Evolutionary conservation across 2,888 invertebrate species (phyloP).

Genomic region (Netelia fuscicornis): DNA sequence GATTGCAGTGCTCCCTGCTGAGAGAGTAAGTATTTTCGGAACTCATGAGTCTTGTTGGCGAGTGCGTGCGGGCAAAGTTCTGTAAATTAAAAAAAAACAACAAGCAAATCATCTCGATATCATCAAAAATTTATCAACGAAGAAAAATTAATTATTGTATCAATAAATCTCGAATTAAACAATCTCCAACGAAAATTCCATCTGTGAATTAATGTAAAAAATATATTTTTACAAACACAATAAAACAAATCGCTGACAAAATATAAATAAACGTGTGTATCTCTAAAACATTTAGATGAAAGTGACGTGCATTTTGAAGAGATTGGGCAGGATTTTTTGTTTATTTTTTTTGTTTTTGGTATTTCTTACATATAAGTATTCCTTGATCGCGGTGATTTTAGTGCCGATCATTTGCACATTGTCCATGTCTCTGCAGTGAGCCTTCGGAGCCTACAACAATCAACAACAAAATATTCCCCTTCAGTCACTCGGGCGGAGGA

Average conservation of each 20-base stretch:
- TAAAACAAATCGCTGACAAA: not conserved
- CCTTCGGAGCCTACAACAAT: slow-evolving; percentile 84
- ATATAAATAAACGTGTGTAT: not conserved
- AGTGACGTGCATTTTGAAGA: slow-evolving; percentile 30
- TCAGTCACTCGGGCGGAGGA: slow-evolving; percentile 75
- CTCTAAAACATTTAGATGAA: slow-evolving; percentile 12
- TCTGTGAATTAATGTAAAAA: slow-evolving; percentile 1
- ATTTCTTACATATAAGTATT: slow-evolving; percentile 84
- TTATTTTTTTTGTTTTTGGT: not conserved
- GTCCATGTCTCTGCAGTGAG: slow-evolving; percentile 84
- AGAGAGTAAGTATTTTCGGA: slow-evolving; percentile 84
- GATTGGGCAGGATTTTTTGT: slow-evolving; percentile 27
- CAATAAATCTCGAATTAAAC: not conserved
- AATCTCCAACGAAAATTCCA: too few relatives aligned
- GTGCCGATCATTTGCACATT: slow-evolving; percentile 85
- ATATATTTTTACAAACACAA: not conserved
- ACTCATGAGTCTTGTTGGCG: slow-evolving; percentile 84
- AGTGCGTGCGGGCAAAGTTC: slow-evolving; percentile 84
- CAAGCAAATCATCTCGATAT: not conserved
- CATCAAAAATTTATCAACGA: not conserved
- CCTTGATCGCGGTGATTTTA: slow-evolving; percentile 85
- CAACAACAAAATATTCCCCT: slow-evolving; percentile 82
- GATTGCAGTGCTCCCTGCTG: slow-evolving; percentile 83
- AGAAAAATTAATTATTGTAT: not conserved
- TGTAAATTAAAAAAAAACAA: slow-evolving; percentile 74